A percentile compares a stretch with the other conserved stretches of the same genome.
phyloP scores from a whole-genome alignment of 2,797 vertebrate genomes.

The Rhyacichthys aspro region DNA sequence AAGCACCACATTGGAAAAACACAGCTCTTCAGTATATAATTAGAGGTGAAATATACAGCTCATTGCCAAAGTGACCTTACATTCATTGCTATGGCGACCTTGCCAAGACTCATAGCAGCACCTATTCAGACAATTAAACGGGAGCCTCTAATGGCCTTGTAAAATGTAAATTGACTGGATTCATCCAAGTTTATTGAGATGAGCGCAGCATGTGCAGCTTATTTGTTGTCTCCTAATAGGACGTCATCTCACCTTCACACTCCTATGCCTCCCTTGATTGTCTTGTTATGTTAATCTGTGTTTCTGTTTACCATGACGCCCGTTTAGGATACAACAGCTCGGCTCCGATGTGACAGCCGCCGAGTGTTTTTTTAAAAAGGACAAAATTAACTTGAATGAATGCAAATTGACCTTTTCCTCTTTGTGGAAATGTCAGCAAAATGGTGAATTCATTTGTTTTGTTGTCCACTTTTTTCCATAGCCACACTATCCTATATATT shows the following conservation, averaged over 20 bases:
- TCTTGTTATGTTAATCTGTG: conserved; percentile 76
- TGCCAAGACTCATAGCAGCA: conserved; percentile 42
- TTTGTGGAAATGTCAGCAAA: conserved; percentile 52
- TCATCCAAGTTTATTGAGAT: conserved; percentile 68
- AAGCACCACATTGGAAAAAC: conserved; percentile 33
- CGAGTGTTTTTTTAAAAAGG: conserved; percentile 51
- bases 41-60: conserved; percentile 57
- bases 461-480: not conserved
- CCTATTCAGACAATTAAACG: conserved; percentile 61
- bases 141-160: conserved; percentile 67
- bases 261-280: conserved; percentile 71
- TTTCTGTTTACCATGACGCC: conserved; percentile 69
- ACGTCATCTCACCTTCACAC: conserved; percentile 78
- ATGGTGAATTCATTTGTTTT: conserved; percentile 38
- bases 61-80: conserved; percentile 60
- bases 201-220: conserved; percentile 60
- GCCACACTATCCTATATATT: conserved; percentile 11
- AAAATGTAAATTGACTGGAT: conserved; percentile 77
- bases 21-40: conserved; percentile 44
- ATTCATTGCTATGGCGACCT: conserved; percentile 59
- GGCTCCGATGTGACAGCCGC: conserved; percentile 52
- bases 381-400: conserved; percentile 66
- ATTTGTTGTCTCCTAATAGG: conserved; percentile 76
- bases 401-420: conserved; percentile 58
- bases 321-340: conserved; percentile 59